A percentile compares a stretch with the other conserved stretches of the same genome.
phyloP scores from a whole-genome alignment of 1,140 invertebrate genomes.

The Thaumatotibia leucotreta region DNA sequence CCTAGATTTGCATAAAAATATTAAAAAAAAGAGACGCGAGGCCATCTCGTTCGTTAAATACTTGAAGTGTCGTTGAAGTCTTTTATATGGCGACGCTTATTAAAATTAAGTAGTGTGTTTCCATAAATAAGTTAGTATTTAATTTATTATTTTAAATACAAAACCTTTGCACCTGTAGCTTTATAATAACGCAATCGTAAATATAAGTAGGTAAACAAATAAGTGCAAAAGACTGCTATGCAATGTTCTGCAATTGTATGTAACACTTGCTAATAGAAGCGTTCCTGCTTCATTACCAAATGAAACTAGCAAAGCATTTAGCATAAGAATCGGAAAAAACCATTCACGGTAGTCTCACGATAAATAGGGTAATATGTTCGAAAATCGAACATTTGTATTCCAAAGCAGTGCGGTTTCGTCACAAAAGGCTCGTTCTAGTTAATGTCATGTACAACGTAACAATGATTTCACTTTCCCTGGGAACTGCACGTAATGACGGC shows the following conservation, averaged over 20 bases:
- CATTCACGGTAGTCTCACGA: not conserved
- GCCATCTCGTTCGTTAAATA: not conserved
- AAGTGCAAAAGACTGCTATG: no score
- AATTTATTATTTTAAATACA: no score
- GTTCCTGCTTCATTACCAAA: not conserved
- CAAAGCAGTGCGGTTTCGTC: not conserved
- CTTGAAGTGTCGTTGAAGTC: not conserved
- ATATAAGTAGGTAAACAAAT: no score
- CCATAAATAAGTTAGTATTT: no score
- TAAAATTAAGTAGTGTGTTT: no score
- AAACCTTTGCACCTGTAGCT: no score
- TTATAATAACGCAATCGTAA: no score
- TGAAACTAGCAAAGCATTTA: not conserved
- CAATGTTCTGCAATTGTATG: no score
- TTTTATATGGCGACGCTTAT: not conserved
- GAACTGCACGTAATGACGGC: conserved; percentile 2
- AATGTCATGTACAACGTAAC: not conserved
- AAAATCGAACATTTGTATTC: not conserved
- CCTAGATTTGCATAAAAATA: conserved; percentile 2
- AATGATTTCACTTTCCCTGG: conserved; percentile 5
- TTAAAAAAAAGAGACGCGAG: not conserved
- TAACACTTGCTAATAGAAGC: not conserved
- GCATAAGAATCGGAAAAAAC: not conserved
- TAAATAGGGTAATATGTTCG: not conserved
- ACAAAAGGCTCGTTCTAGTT: not conserved